These are phyloP conservation scores for Parochlus steinenii DNA, from an alignment of 2,888 invertebrate species.

Conservation along the genomic window DNA sequence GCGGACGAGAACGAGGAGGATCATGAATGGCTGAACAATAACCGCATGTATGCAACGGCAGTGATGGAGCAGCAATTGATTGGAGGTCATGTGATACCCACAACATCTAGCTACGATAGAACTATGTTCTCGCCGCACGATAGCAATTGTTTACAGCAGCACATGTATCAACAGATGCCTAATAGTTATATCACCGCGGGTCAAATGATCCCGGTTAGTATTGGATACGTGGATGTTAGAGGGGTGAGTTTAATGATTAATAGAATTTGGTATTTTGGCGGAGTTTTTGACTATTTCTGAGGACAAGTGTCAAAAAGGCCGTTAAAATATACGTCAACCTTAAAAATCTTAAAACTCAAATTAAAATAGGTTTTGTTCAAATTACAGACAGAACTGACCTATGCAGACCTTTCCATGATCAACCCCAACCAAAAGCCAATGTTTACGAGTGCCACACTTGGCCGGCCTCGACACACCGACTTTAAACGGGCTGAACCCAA, in stretches of 20 bases:
- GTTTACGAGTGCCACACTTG: slow-evolving; percentile 30
- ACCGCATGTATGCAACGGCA: slow-evolving; percentile 28
- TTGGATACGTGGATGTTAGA: slow-evolving; percentile 12
- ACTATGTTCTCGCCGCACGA: slow-evolving; percentile 11
- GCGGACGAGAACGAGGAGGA: slow-evolving; percentile 24
- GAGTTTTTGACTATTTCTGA: too few relatives aligned
- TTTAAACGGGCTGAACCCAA: slow-evolving; percentile 29
- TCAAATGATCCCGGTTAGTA: slow-evolving; percentile 13
- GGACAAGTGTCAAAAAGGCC: not conserved
- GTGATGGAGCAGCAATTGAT: slow-evolving; percentile 30
- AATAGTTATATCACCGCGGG: slow-evolving; percentile 8
- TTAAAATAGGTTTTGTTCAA: not conserved
- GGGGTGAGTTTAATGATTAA: too few relatives aligned
- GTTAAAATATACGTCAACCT: not conserved
- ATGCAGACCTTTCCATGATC: slow-evolving; percentile 12
- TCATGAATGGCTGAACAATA: slow-evolving; percentile 29
- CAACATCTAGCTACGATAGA: slow-evolving; percentile 7
- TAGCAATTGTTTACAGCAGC: slow-evolving; percentile 12
- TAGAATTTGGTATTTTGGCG: too few relatives aligned
- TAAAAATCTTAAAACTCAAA: too few relatives aligned
- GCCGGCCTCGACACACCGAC: slow-evolving; percentile 28
- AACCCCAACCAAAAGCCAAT: slow-evolving; percentile 4
- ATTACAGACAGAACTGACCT: slow-evolving; percentile 10
- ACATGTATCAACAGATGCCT: slow-evolving; percentile 10
- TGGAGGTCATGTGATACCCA: slow-evolving; percentile 6